Evolutionary conservation across 1,140 invertebrate genomes (phyloP).

Genomic region (Trichogramma pretiosum): DNA sequence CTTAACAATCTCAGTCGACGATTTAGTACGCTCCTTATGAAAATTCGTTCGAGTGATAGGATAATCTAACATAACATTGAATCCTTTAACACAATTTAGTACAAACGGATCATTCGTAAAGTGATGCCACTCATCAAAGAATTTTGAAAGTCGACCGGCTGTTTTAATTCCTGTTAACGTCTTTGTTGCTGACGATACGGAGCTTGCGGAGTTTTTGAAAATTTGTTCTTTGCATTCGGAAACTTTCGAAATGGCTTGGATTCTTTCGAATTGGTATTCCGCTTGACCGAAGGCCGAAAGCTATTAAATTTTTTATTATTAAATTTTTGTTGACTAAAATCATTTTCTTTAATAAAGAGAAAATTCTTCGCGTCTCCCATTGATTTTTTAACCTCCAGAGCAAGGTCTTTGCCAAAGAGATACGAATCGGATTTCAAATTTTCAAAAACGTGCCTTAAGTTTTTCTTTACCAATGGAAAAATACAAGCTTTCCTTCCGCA

Average conservation of each 20-base stretch:
- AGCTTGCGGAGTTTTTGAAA: no score
- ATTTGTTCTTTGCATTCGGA: neutral
- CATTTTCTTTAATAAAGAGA: neutral
- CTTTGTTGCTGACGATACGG: no score
- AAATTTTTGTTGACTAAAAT: neutral
- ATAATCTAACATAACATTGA: neutral
- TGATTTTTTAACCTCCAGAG: neutral
- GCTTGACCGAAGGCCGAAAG: neutral
- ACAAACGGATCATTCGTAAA: slow-evolving; percentile 1
- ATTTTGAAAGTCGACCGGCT: slow-evolving; percentile 4
- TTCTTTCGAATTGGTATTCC: no score
- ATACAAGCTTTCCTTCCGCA: neutral
- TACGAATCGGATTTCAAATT: neutral
- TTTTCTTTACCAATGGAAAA: neutral
- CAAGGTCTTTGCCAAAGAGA: slow-evolving; percentile 5
- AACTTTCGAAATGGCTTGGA: neutral
- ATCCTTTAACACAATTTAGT: neutral
- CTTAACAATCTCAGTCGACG: neutral
- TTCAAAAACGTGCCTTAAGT: slow-evolving; percentile 4
- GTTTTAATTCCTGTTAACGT: neutral
- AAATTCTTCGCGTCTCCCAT: no score
- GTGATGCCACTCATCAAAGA: neutral
- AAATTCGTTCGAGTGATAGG: neutral
- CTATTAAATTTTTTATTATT: neutral
- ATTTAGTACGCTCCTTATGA: neutral